Evolutionary conservation across 2,113 vertebrate species (phyloP).

Genomic region (Cacatua alba): DNA sequence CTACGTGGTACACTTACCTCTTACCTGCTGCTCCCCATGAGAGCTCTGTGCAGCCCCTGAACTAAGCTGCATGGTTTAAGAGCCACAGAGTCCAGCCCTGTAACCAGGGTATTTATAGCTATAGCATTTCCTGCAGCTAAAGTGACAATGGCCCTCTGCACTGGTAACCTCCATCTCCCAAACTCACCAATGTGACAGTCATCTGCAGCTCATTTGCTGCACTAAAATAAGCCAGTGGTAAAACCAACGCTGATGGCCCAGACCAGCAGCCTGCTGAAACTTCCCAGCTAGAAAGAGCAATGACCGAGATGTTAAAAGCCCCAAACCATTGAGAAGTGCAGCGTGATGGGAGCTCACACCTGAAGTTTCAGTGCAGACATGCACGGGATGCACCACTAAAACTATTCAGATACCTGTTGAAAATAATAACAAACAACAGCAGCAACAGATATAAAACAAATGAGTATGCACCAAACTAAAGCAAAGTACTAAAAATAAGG

Average conservation of each 20-base stretch:
- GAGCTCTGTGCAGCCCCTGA: background rate
- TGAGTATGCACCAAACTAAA: background rate
- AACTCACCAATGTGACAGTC: background rate
- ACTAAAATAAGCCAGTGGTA: background rate
- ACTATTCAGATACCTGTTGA: background rate
- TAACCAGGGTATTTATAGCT: background rate
- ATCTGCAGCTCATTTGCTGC: background rate
- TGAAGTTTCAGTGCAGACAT: background rate
- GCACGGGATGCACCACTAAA: background rate
- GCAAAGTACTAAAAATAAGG: background rate
- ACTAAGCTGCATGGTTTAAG: background rate
- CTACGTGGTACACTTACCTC: background rate
- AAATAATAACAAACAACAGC: background rate
- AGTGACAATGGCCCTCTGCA: background rate
- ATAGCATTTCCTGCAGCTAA: background rate
- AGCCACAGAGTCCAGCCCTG: background rate
- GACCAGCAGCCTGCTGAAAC: background rate
- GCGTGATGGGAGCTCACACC: background rate
- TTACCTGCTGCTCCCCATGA: background rate
- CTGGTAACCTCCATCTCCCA: background rate
- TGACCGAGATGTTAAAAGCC: accelerated
- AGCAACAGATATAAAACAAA: background rate
- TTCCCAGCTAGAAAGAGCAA: accelerated
- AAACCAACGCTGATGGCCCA: accelerated
- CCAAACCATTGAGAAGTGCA: accelerated